Percentiles rank a stretch among this genome's conserved stretches.
Evolutionary conservation across 2,113 vertebrate genomes (phyloP).

Genomic region (Paralichthys olivaceus): DNA sequence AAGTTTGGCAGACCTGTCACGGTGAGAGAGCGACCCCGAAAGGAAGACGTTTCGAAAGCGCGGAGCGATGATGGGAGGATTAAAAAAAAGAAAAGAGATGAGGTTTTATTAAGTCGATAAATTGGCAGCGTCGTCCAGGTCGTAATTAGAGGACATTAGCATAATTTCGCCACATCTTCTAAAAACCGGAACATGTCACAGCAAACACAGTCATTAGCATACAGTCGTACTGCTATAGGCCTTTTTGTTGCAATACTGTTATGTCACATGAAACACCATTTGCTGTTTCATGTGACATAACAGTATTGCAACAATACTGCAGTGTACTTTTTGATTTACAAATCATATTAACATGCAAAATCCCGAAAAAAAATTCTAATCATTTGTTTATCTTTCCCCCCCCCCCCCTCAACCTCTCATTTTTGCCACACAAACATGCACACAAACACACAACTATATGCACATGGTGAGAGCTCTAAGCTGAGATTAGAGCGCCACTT

Average conservation of each 20-base stretch:
- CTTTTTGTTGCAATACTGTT: too few relatives aligned
- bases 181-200: constrained; percentile 25
- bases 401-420: neutral
- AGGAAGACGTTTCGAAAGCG: constrained; percentile 51
- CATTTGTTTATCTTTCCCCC: constrained; percentile 29
- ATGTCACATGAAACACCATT: neutral
- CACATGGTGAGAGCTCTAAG: constrained; percentile 71
- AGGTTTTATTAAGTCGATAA: constrained; percentile 75
- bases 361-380: constrained; percentile 9
- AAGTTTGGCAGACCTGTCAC: constrained; percentile 78
- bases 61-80: constrained; percentile 68
- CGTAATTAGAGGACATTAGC: constrained; percentile 79
- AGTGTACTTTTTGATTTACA: neutral
- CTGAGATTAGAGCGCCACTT: constrained; percentile 80
- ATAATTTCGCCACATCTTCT: constrained; percentile 72
- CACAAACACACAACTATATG: constrained; percentile 5
- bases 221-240: neutral
- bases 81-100: constrained; percentile 55
- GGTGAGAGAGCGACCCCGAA: constrained; percentile 49
- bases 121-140: constrained; percentile 72
- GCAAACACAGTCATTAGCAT: neutral
- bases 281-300: constrained; percentile 2
- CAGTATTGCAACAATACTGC: constrained; percentile 7
- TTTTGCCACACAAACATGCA: constrained; percentile 23
- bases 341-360: constrained; percentile 29